A percentile compares a stretch with the other conserved stretches of the same genome.
phyloP scores from a whole-genome alignment of 2,113 vertebrate genomes.

The Pachypanchax playfairii region DNA sequence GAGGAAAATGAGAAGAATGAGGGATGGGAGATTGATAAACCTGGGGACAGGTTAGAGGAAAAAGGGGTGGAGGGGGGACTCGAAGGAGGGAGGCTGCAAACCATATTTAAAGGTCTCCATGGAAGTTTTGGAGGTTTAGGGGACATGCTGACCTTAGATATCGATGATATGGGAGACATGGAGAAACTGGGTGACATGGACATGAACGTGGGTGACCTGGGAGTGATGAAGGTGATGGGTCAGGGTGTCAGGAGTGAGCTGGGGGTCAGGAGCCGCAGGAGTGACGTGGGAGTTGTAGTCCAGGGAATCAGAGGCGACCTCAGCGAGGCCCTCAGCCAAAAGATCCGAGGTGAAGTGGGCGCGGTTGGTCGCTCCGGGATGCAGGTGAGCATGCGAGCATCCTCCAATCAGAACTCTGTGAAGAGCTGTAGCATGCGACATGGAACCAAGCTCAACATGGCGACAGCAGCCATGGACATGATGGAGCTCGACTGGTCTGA shows the following conservation, averaged over 20 bases:
- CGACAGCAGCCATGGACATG: constrained; percentile 86
- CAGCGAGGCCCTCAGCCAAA: constrained; percentile 66
- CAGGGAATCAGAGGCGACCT: constrained; percentile 66
- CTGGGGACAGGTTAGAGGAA: constrained; percentile 54
- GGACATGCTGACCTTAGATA: constrained; percentile 91
- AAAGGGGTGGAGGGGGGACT: constrained; percentile 52
- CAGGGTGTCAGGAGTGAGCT: constrained; percentile 64
- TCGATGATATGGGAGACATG: constrained; percentile 74
- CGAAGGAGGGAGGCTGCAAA: constrained; percentile 64
- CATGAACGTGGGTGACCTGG: constrained; percentile 66
- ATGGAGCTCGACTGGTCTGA: constrained; percentile 93
- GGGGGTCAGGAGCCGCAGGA: constrained; percentile 64
- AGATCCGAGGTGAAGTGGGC: constrained; percentile 74
- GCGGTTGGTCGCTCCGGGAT: constrained; percentile 90
- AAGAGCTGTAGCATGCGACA: constrained; percentile 93
- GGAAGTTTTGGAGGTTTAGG: constrained; percentile 87
- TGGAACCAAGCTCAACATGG: constrained; percentile 94
- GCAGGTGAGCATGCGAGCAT: constrained; percentile 95
- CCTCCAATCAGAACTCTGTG: constrained; percentile 94
- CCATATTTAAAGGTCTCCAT: constrained; percentile 72
- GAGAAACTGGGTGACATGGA: constrained; percentile 64
- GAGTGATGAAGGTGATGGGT: constrained; percentile 60
- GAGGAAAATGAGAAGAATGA: constrained; percentile 52
- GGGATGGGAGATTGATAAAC: constrained; percentile 66
- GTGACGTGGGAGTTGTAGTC: constrained; percentile 64